Evolutionary conservation across 2,113 vertebrate genomes (phyloP).

Genomic region (Fregata magnificens): DNA sequence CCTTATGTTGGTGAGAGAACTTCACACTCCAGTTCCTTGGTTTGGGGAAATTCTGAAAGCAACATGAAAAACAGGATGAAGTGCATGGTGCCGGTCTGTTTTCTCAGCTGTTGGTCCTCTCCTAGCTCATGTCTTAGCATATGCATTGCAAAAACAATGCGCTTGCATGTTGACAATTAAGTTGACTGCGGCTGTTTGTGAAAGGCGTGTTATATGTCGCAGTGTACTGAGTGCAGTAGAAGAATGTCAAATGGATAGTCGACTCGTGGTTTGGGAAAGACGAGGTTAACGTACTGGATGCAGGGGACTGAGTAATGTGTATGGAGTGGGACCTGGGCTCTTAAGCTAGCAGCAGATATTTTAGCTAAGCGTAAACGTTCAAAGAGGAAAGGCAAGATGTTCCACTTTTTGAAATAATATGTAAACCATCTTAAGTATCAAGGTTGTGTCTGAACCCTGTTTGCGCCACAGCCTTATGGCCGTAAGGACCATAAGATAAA

Average conservation of each 20-base stretch:
- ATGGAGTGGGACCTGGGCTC: too few relatives aligned
- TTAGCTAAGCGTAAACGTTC: neutral
- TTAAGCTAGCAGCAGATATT: neutral
- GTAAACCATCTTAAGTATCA: neutral
- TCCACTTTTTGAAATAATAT: neutral
- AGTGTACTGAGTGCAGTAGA: rapidly evolving
- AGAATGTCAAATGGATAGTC: neutral
- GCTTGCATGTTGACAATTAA: neutral
- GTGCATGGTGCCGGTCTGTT: neutral
- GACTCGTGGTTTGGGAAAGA: neutral
- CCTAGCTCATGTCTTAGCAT: neutral
- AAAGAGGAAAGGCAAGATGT: neutral
- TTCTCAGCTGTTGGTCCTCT: neutral
- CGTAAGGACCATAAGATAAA: neutral
- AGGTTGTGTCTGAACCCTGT: neutral
- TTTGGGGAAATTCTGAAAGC: neutral
- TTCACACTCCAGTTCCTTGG: neutral
- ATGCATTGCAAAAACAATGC: neutral
- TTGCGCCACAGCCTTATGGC: neutral
- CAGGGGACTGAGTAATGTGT: neutral
- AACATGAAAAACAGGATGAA: neutral
- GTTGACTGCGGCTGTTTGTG: neutral
- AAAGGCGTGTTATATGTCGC: rapidly evolving
- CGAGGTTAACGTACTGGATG: neutral
- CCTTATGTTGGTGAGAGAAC: neutral